Evolutionary conservation across 2,113 vertebrate genomes (phyloP).

Genomic region (Myanophis thanlyinensis): DNA sequence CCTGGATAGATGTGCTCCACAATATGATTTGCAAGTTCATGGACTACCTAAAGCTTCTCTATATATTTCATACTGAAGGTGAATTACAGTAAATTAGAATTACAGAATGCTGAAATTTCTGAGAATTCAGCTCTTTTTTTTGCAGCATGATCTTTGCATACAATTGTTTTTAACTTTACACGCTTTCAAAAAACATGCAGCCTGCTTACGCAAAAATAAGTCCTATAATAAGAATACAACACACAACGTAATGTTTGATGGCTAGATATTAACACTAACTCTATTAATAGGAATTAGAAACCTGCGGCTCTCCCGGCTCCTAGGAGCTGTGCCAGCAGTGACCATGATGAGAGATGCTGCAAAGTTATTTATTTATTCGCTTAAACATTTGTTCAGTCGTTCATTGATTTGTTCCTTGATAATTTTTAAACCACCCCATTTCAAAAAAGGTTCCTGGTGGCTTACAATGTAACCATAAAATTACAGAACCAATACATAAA

Average conservation of each 20-base stretch:
- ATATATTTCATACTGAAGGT: neutral
- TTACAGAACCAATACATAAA: neutral
- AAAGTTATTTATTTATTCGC: neutral
- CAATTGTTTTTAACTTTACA: neutral
- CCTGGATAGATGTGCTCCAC: neutral
- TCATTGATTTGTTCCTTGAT: neutral
- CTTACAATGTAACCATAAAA: neutral
- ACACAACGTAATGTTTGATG: neutral
- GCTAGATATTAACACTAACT: neutral
- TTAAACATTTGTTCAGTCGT: neutral
- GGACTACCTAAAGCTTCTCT: neutral
- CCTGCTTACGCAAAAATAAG: neutral
- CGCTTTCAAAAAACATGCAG: neutral
- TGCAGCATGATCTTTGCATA: neutral
- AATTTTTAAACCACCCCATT: neutral
- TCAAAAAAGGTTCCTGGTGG: neutral
- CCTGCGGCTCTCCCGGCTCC: neutral
- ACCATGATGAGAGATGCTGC: neutral
- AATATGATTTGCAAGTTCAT: slow-evolving; percentile 1
- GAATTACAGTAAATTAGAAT: neutral
- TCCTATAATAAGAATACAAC: neutral
- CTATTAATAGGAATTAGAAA: neutral
- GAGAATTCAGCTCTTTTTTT: neutral
- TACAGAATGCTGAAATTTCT: neutral
- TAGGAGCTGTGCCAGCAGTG: neutral